A percentile compares a stretch with the other conserved stretches of the same genome.
Evolutionary conservation across 2,888 invertebrate species (phyloP).

Genomic region (Eilema griseolum): DNA sequence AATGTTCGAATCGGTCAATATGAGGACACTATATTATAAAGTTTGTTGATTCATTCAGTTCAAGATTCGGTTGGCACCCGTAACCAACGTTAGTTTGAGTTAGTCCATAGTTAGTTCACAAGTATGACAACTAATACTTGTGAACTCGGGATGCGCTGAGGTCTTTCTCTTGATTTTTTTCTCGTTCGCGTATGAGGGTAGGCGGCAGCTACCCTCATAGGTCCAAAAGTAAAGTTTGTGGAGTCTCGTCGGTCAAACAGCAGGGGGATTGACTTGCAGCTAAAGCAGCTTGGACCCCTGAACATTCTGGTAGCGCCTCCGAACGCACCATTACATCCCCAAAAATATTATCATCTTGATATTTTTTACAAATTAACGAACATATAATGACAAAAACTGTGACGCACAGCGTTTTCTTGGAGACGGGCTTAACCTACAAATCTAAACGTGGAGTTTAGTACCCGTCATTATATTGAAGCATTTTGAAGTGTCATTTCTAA

Average conservation of each 20-base stretch:
- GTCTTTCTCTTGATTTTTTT: background rate
- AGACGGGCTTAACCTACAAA: background rate
- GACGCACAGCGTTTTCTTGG: background rate
- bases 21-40: too few relatives aligned
- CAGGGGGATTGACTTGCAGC: too few relatives aligned
- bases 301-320: too few relatives aligned
- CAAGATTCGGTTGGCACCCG: too few relatives aligned
- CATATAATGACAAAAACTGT: background rate
- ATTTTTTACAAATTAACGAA: background rate
- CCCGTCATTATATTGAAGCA: constrained; percentile 11
- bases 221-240: background rate
- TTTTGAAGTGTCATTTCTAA: constrained; percentile 3
- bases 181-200: too few relatives aligned
- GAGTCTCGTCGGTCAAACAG: too few relatives aligned
- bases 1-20: background rate
- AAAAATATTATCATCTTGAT: background rate
- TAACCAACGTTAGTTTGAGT: too few relatives aligned
- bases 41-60: background rate
- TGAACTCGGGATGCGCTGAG: background rate
- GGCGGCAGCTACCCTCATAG: constrained; percentile 11
- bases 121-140: too few relatives aligned
- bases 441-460: constrained; percentile 8
- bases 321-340: background rate
- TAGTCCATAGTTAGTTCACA: too few relatives aligned
- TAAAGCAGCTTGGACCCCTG: too few relatives aligned